phyloP scores from a whole-genome alignment of 1,140 invertebrate species.

The Aphelenchoides fujianensis region DNA sequence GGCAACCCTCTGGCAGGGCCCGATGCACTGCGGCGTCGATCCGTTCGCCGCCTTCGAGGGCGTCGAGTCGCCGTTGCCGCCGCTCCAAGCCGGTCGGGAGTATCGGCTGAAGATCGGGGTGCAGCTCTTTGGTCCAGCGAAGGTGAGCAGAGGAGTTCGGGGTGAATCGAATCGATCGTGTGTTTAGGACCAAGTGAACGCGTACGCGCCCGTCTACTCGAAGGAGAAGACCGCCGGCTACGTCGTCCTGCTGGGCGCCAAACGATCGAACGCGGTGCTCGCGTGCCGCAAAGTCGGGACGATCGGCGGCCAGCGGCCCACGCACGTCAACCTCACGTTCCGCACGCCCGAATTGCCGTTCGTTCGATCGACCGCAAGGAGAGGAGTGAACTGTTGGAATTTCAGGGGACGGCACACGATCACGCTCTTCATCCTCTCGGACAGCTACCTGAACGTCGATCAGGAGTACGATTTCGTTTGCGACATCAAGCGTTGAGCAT shows the following conservation, averaged over 20 bases:
- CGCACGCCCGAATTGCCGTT: conserved; percentile 34
- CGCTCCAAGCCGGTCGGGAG: conserved; percentile 18
- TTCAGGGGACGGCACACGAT: conserved; percentile 71
- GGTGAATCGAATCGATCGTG: not conserved
- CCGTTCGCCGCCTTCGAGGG: conserved; percentile 8
- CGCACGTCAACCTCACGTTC: conserved; percentile 36
- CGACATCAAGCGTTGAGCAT: no score
- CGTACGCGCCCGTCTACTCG: conserved; percentile 78
- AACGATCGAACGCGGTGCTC: conserved; percentile 72
- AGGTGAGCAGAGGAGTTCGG: not conserved
- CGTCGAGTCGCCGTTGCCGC: not conserved
- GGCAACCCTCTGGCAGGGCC: conserved; percentile 25
- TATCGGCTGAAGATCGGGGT: conserved; percentile 25
- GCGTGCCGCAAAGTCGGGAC: conserved; percentile 76
- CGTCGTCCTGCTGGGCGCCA: conserved; percentile 80
- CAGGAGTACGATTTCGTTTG: conserved; percentile 76
- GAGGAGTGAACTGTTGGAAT: no score
- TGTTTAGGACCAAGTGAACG: conserved; percentile 63
- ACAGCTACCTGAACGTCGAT: conserved; percentile 89
- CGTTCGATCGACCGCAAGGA: no score
- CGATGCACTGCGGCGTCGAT: not conserved
- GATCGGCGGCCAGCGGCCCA: conserved; percentile 10
- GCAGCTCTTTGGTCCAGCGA: conserved; percentile 21
- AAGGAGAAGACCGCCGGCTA: conserved; percentile 92
- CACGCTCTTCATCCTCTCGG: conserved; percentile 83